These are phyloP conservation scores for Chloropsis cyanopogon DNA, from an alignment of 2,113 vertebrate species.

Conservation along the genomic window DNA sequence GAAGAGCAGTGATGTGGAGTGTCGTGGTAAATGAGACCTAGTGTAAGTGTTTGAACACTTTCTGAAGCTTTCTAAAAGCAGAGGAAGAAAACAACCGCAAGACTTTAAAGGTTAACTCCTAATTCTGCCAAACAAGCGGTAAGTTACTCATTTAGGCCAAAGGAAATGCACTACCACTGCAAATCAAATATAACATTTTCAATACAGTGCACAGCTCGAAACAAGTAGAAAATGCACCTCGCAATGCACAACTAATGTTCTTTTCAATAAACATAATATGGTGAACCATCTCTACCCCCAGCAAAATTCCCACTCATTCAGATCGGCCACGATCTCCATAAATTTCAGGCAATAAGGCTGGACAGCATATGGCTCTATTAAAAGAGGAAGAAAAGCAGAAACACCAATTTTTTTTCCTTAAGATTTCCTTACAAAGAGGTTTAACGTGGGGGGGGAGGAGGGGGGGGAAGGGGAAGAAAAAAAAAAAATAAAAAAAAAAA, in stretches of 20 bases:
- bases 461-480: fast-evolving
- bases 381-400: background rate
- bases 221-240: background rate
- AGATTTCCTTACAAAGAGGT: background rate
- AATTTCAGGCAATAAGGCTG: background rate
- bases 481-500: background rate
- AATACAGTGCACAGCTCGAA: background rate
- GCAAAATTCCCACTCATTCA: background rate
- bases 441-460: fast-evolving
- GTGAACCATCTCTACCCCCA: background rate
- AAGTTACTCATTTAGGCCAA: background rate
- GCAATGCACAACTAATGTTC: background rate
- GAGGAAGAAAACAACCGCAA: background rate
- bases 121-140: background rate
- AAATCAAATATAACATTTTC: background rate
- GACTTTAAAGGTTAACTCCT: background rate
- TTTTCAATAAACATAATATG: background rate
- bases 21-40: background rate
- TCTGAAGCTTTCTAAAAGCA: background rate
- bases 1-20: background rate
- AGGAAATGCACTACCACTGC: background rate
- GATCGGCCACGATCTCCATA: background rate
- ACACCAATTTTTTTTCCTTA: background rate
- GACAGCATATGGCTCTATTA: background rate
- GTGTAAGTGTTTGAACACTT: background rate